phyloP scores from a whole-genome alignment of 2,113 vertebrate genomes.

The Leucopternis melanops region DNA sequence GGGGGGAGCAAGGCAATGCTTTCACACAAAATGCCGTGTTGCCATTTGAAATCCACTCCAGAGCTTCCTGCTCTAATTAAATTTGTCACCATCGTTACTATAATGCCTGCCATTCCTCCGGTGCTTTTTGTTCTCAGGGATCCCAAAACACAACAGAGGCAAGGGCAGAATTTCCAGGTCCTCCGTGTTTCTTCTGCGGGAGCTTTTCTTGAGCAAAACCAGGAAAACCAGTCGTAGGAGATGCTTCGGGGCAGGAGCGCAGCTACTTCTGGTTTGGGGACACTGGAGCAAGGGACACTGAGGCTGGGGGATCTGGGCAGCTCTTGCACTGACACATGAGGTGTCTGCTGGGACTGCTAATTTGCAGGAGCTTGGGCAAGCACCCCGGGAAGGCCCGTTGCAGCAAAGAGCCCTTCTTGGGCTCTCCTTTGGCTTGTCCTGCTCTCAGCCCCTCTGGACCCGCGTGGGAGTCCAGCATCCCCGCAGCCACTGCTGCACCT shows the following conservation, averaged over 20 bases:
- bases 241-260: background rate
- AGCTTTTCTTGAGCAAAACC: background rate
- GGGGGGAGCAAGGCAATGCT: background rate
- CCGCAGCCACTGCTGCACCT: background rate
- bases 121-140: conserved; percentile 49
- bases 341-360: background rate
- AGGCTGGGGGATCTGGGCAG: background rate
- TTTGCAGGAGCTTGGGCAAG: background rate
- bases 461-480: rapidly evolving
- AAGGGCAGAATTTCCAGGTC: background rate
- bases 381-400: background rate
- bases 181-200: background rate
- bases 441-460: rapidly evolving
- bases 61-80: conserved; percentile 66
- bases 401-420: background rate
- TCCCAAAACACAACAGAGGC: conserved; percentile 26
- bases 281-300: background rate
- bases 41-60: conserved; percentile 63
- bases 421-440: background rate
- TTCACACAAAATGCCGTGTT: conserved; percentile 49
- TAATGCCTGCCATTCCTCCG: conserved; percentile 59
- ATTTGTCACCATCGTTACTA: conserved; percentile 65
- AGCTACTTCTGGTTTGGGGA: background rate
- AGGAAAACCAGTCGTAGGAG: background rate
- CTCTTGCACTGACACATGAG: background rate